Conservation (phyloP, 2,888 invertebrate genomes). For the Sinelater perroti region DNA sequence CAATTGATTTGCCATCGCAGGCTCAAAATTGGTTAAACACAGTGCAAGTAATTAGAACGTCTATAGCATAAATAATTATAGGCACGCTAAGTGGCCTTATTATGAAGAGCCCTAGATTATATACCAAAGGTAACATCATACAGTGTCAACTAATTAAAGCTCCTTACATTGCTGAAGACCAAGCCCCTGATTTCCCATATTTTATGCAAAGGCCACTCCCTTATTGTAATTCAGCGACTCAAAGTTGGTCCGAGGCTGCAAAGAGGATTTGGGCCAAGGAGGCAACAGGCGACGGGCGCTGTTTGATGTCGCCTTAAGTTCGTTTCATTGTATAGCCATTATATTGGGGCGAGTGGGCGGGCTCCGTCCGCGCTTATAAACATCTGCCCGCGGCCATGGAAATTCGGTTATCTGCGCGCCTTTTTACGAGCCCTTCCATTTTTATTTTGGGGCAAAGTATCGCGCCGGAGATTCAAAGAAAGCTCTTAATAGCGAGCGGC, state of each 20-base stretch:
- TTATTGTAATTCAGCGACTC: too few species aligned
- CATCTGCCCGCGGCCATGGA: slow-evolving; percentile 18
- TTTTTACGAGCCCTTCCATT: slow-evolving; percentile 20
- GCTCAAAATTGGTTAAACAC: too few species aligned
- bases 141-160: too few species aligned
- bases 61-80: too few species aligned
- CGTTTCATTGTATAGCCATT: slow-evolving; percentile 8
- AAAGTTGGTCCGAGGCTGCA: not conserved
- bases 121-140: too few species aligned
- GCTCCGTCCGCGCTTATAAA: slow-evolving; percentile 19
- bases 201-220: too few species aligned
- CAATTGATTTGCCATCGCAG: too few species aligned
- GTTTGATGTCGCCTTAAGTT: slow-evolving; percentile 2
- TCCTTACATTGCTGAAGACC: too few species aligned
- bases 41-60: too few species aligned
- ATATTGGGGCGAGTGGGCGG: slow-evolving; percentile 9
- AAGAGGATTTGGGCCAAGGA: not conserved
- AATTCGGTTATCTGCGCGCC: slow-evolving; percentile 19
- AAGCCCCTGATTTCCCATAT: too few species aligned
- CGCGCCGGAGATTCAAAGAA: slow-evolving; percentile 16
- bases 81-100: too few species aligned
- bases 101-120: too few species aligned
- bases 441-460: slow-evolving; percentile 21
- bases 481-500: slow-evolving; percentile 11
- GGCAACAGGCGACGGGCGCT: slow-evolving; percentile 13